phyloP scores from a whole-genome alignment of 2,113 vertebrate genomes.

The Alces alces region DNA sequence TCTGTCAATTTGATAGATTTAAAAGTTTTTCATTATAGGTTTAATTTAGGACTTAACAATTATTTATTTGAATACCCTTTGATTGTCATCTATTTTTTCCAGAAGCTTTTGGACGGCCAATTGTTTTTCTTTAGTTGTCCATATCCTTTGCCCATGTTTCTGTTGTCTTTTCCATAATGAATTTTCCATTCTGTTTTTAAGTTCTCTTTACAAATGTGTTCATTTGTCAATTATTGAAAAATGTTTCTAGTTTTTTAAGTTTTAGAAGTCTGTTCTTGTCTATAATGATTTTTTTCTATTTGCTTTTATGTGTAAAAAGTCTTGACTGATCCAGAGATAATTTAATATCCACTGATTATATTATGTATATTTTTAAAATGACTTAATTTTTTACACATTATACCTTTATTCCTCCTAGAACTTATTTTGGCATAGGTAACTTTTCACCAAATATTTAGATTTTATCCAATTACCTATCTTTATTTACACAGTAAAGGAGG shows the following conservation, averaged over 20 bases:
- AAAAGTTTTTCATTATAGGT: background rate
- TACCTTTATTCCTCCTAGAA: background rate
- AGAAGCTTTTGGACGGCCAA: constrained; percentile 1
- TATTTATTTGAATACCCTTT: background rate
- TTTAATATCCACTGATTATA: background rate
- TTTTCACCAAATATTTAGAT: background rate
- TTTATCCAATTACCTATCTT: background rate
- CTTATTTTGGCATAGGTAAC: background rate
- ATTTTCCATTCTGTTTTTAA: constrained; percentile 18
- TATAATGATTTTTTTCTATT: background rate
- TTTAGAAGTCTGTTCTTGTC: background rate
- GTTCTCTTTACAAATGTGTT: background rate
- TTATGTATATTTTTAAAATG: background rate
- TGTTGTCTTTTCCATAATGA: background rate
- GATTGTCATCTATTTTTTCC: background rate
- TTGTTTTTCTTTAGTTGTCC: background rate
- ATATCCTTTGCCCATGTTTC: background rate
- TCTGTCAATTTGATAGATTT: background rate
- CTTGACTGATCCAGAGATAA: background rate
- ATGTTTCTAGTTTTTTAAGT: background rate
- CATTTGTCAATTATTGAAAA: background rate
- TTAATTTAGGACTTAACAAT: background rate
- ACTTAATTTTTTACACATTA: background rate
- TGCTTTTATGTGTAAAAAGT: background rate
- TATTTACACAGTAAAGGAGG: background rate